phyloP scores from a whole-genome alignment of 2,888 invertebrate species.

The Bedellia somnulentella region DNA sequence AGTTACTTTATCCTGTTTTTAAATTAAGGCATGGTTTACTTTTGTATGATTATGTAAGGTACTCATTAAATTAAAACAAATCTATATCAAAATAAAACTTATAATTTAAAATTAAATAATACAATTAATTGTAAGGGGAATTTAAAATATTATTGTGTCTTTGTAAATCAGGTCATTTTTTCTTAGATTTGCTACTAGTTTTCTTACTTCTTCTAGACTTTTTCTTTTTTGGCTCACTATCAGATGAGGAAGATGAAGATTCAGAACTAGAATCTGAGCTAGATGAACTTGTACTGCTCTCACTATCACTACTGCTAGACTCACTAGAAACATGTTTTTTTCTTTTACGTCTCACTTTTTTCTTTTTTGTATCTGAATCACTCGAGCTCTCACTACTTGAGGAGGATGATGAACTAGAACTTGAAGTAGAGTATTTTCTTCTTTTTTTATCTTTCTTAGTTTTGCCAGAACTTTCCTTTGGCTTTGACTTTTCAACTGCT shows the following conservation, averaged over 20 bases:
- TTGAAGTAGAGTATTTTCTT: slow-evolving; percentile 35
- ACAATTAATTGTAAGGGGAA: too few species aligned
- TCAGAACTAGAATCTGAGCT: slow-evolving; percentile 24
- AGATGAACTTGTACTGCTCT: slow-evolving; percentile 27
- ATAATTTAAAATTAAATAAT: too few species aligned
- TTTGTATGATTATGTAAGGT: too few species aligned
- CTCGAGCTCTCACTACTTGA: slow-evolving; percentile 31
- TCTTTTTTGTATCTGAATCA: slow-evolving; percentile 27
- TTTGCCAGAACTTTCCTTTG: slow-evolving; percentile 13
- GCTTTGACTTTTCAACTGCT: slow-evolving; percentile 12
- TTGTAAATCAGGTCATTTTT: too few species aligned
- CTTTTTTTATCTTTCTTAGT: slow-evolving; percentile 16
- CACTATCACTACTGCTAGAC: slow-evolving; percentile 28
- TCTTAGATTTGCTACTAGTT: slow-evolving; percentile 15
- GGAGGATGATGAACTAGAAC: slow-evolving; percentile 34
- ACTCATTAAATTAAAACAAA: too few species aligned
- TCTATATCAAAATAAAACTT: too few species aligned
- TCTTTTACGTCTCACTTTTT: slow-evolving; percentile 20
- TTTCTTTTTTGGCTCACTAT: slow-evolving; percentile 24
- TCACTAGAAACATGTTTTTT: slow-evolving; percentile 23
- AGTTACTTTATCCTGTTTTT: too few species aligned
- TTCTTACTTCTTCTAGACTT: slow-evolving; percentile 11
- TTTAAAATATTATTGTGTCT: too few species aligned
- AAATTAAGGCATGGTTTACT: too few species aligned
- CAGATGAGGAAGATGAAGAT: slow-evolving; percentile 17